Percentiles rank a stretch among this genome's conserved stretches.
These are phyloP conservation scores for Triplophysa rosa DNA, from an alignment of 2,113 vertebrate species.

Conservation along the genomic window DNA sequence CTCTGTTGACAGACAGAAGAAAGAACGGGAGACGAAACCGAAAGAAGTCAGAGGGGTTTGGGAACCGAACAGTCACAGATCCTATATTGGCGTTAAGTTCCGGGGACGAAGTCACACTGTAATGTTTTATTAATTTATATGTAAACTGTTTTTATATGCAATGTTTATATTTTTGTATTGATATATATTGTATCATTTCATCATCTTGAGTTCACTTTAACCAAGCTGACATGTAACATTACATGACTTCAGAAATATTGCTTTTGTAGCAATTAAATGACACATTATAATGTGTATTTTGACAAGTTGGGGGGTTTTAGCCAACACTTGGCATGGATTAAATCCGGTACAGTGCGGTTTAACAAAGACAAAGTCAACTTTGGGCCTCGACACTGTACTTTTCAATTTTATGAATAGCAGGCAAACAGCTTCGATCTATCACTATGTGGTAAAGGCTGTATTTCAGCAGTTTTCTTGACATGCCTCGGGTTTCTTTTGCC, in stretches of 20 bases:
- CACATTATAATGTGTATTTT: constrained; percentile 31
- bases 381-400: constrained; percentile 23
- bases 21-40: constrained; percentile 44
- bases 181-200: constrained; percentile 18
- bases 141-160: constrained; percentile 14
- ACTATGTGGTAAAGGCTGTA: constrained; percentile 9
- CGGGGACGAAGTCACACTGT: background rate
- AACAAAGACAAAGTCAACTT: background rate
- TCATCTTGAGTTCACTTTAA: background rate
- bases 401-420: constrained; percentile 36
- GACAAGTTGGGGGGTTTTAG: constrained; percentile 30
- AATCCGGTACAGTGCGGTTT: background rate
- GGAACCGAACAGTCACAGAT: constrained; percentile 24
- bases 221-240: background rate
- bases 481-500: background rate
- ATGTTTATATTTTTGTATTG: background rate
- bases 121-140: background rate
- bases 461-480: constrained; percentile 10
- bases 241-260: background rate
- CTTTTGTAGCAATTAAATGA: background rate
- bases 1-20: constrained; percentile 56
- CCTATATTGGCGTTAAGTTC: constrained; percentile 29
- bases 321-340: constrained; percentile 4
- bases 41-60: constrained; percentile 49
- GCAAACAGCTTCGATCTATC: background rate